Evolutionary conservation across 2,888 invertebrate genomes (phyloP).

Genomic region (Drosophila demipolita): DNA sequence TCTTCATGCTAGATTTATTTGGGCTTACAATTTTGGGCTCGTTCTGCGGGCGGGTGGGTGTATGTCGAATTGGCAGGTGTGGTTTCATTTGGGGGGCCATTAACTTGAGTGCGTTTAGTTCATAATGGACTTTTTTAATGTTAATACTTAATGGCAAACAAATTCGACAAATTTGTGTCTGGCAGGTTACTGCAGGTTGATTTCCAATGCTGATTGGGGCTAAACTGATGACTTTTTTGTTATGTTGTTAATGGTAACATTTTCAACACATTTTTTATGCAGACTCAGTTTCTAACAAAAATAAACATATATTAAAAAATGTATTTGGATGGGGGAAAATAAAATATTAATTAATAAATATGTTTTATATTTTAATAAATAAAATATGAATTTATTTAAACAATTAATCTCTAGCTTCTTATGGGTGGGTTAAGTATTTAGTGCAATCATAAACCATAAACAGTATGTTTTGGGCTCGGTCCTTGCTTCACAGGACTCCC

Average conservation of each 20-base stretch:
- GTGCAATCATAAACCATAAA: slow-evolving; percentile 18
- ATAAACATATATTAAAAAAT: not conserved
- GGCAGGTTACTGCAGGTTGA: slow-evolving; percentile 19
- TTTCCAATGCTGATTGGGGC: not conserved
- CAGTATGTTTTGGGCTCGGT: not conserved
- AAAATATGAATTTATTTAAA: not conserved
- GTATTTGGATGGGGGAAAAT: not conserved
- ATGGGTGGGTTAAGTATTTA: not conserved
- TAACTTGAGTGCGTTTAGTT: slow-evolving; percentile 20
- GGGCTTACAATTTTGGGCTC: slow-evolving; percentile 41
- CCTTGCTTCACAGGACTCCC: slow-evolving; percentile 1
- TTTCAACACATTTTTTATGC: not conserved
- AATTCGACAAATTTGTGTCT: slow-evolving; percentile 47
- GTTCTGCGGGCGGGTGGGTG: slow-evolving; percentile 27
- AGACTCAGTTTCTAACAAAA: not conserved
- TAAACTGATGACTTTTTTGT: not conserved
- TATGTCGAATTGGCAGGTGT: slow-evolving; percentile 41
- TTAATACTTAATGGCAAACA: slow-evolving; percentile 34
- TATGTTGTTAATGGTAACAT: not conserved
- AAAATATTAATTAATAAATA: not conserved
- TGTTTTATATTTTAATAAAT: not conserved
- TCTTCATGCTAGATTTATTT: slow-evolving; percentile 67
- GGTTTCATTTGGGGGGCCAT: slow-evolving; percentile 31
- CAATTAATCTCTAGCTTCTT: not conserved
- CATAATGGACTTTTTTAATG: slow-evolving; percentile 36